Percentiles rank a stretch among this genome's conserved stretches.
phyloP scores from a whole-genome alignment of 1,140 invertebrate species.

The Pristionchus pacificus region DNA sequence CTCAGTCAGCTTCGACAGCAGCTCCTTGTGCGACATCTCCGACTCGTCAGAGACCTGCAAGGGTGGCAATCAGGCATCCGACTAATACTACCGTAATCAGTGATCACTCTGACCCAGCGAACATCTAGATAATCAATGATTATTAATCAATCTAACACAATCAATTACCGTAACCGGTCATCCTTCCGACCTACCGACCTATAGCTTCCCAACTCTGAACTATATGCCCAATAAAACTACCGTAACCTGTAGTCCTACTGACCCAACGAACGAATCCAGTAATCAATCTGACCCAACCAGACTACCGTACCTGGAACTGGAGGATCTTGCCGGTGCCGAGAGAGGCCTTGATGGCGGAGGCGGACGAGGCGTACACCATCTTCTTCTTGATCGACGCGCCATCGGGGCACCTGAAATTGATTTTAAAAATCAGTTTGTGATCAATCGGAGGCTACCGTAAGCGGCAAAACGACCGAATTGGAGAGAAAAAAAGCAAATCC shows the following conservation, averaged over 20 bases:
- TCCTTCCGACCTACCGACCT: too few species aligned
- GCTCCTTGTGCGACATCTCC: slow-evolving; percentile 53
- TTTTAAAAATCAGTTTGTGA: background rate
- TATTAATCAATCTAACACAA: too few species aligned
- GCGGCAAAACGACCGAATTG: slow-evolving; percentile 28
- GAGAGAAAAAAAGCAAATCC: background rate
- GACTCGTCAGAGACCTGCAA: slow-evolving; percentile 55
- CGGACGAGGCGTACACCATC: slow-evolving; percentile 59
- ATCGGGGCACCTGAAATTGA: slow-evolving; percentile 49
- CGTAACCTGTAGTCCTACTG: too few species aligned
- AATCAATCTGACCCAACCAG: slow-evolving; percentile 1
- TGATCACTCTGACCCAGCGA: too few species aligned
- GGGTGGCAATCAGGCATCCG: too few species aligned
- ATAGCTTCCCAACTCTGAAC: too few species aligned
- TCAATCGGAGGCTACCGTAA: background rate
- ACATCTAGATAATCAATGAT: too few species aligned
- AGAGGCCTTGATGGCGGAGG: slow-evolving; percentile 58
- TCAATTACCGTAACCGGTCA: too few species aligned
- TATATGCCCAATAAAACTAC: too few species aligned
- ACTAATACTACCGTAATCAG: too few species aligned
- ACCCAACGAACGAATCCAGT: background rate
- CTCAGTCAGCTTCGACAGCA: slow-evolving; percentile 50
- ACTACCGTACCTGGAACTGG: slow-evolving; percentile 50
- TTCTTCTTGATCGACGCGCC: slow-evolving; percentile 59
- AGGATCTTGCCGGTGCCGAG: slow-evolving; percentile 57